Evolutionary conservation across 2,797 vertebrate species (phyloP).

Genomic region (Salarias fasciatus): DNA sequence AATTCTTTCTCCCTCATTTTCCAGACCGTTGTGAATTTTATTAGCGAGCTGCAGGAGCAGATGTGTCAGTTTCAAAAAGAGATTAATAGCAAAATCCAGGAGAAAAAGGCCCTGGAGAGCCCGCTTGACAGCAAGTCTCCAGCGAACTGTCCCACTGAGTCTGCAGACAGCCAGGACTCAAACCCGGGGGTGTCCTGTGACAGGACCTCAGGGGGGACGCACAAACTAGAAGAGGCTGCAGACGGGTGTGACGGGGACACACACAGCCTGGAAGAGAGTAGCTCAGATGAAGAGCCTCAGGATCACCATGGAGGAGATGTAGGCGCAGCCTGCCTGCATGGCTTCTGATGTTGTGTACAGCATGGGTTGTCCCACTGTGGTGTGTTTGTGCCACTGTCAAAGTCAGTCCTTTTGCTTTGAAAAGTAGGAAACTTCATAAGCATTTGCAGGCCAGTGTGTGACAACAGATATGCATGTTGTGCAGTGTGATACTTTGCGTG

Average conservation of each 20-base stretch:
- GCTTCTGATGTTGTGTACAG: conserved; percentile 38
- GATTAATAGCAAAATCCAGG: conserved; percentile 95
- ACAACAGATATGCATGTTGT: conserved; percentile 18
- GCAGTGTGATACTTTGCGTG: not conserved
- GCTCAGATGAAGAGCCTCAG: conserved; percentile 81
- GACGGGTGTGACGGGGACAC: conserved; percentile 46
- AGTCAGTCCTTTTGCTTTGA: not conserved
- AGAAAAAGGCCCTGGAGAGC: conserved; percentile 87
- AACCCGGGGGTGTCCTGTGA: conserved; percentile 46
- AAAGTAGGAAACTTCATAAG: not conserved
- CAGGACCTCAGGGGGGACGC: conserved; percentile 40
- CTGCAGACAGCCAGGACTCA: conserved; percentile 58
- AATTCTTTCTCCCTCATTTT: conserved; percentile 49
- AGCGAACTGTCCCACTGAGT: conserved; percentile 44
- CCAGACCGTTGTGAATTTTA: conserved; percentile 97
- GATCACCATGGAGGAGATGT: conserved; percentile 85
- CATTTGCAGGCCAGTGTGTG: not conserved
- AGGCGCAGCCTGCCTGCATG: conserved; percentile 82
- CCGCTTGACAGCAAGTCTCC: conserved; percentile 69
- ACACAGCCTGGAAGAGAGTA: conserved; percentile 58
- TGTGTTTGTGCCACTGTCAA: conserved; percentile 17
- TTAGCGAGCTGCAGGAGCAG: conserved; percentile 97
- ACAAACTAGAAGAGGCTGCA: conserved; percentile 60
- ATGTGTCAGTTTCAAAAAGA: conserved; percentile 98
- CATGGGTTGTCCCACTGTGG: conserved; percentile 48